These are phyloP conservation scores for Cosmopolites sordidus DNA, from an alignment of 2,888 invertebrate species.

Conservation along the genomic window DNA sequence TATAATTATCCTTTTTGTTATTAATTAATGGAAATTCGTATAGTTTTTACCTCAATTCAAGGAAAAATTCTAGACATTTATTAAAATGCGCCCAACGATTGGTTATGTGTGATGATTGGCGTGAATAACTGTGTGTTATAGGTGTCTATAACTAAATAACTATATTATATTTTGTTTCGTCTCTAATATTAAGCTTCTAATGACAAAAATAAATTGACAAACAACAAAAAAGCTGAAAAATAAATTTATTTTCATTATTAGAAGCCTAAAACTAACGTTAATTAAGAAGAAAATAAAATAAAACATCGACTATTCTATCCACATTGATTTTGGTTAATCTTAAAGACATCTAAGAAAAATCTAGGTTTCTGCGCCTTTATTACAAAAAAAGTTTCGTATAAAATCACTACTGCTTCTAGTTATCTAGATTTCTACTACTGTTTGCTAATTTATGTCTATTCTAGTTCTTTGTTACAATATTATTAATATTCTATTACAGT, in stretches of 20 bases:
- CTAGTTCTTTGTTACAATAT: conserved; percentile 20
- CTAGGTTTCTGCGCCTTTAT: conserved; percentile 7
- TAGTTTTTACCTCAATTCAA: no score
- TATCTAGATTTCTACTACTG: conserved; percentile 13
- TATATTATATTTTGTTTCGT: conserved; percentile 7
- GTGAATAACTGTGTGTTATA: not conserved
- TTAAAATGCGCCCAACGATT: conserved; percentile 18
- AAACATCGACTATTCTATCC: conserved; percentile 20
- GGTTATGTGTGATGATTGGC: conserved; percentile 1
- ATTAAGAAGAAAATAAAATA: conserved; percentile 4
- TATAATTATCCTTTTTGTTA: no score
- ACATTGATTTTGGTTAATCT: conserved; percentile 12
- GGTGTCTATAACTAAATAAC: conserved; percentile 10
- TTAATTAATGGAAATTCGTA: no score
- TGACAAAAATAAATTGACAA: conserved; percentile 15
- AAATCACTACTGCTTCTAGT: conserved; percentile 10
- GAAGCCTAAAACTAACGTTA: conserved; percentile 10
- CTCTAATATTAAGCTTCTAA: conserved; percentile 16
- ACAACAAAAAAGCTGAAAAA: conserved; percentile 4
- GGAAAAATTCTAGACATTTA: no score
- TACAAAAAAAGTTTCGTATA: conserved; percentile 8
- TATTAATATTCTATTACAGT: conserved; percentile 19
- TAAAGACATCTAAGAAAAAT: conserved; percentile 12
- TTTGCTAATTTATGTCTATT: conserved; percentile 17
- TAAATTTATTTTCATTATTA: conserved; percentile 18